A percentile compares a stretch with the other conserved stretches of the same genome.
phyloP scores from a whole-genome alignment of 1,140 invertebrate genomes.

The Stegodyphus mimosarum region DNA sequence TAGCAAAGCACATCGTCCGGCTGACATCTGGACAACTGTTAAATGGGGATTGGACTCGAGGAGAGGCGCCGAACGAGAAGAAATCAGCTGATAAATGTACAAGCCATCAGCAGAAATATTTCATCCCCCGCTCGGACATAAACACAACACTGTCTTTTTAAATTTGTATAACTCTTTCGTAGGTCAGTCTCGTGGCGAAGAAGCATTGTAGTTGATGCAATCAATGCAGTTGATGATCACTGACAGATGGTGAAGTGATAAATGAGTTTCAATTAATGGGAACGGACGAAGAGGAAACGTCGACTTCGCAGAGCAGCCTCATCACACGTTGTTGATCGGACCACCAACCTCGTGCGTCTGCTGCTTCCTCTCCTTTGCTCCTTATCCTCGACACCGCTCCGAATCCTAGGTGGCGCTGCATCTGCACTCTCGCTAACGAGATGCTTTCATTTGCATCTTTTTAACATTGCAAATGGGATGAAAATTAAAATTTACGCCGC shows the following conservation, averaged over 20 bases:
- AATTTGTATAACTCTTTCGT: no score
- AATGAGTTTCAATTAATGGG: background rate
- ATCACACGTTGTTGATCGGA: background rate
- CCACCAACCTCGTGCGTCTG: constrained; percentile 53
- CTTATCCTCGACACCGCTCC: constrained; percentile 29
- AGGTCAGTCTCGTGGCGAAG: background rate
- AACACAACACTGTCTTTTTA: no score
- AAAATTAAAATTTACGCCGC: constrained; percentile 58
- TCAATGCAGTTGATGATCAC: no score
- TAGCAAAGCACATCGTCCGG: constrained; percentile 36
- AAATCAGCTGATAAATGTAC: constrained; percentile 21
- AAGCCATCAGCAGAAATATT: no score
- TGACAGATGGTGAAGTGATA: background rate
- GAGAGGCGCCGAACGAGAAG: background rate
- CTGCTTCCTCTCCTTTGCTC: constrained; percentile 7
- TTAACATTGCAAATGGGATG: constrained; percentile 59
- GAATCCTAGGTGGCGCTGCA: constrained; percentile 31
- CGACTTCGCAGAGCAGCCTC: constrained; percentile 16
- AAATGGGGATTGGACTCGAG: background rate
- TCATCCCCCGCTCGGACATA: no score
- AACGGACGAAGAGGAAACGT: background rate
- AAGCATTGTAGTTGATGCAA: constrained; percentile 29
- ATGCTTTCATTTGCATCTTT: constrained; percentile 60
- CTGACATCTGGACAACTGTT: constrained; percentile 13
- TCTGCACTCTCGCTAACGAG: constrained; percentile 34